phyloP scores from a whole-genome alignment of 2,113 vertebrate species.

The Oncorhynchus clarkii region DNA sequence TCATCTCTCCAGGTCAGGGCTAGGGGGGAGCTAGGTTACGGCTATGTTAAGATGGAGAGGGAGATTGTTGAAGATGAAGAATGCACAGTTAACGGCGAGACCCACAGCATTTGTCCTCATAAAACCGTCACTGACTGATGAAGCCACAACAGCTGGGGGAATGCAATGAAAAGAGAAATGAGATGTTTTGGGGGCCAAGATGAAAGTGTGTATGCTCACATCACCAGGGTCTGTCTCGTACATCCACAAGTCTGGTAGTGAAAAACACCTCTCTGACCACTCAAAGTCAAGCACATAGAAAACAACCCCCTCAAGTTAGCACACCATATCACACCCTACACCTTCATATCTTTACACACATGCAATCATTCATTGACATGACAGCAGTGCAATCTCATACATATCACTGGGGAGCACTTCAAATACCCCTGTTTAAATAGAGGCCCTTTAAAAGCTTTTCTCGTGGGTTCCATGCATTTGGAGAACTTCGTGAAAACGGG shows the following conservation, averaged over 20 bases:
- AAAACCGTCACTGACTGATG: slow-evolving; percentile 58
- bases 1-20: slow-evolving; percentile 9
- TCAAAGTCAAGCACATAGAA: slow-evolving; percentile 15
- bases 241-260: slow-evolving; percentile 33
- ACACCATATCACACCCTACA: slow-evolving; percentile 10
- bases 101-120: slow-evolving; percentile 59
- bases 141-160: slow-evolving; percentile 57
- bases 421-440: background rate
- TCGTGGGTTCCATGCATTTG: slow-evolving; percentile 6
- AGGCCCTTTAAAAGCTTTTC: background rate
- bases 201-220: slow-evolving; percentile 9
- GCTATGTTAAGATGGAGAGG: slow-evolving; percentile 50
- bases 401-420: background rate
- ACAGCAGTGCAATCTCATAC: background rate
- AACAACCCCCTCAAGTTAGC: slow-evolving; percentile 15
- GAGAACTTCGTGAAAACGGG: slow-evolving; percentile 8
- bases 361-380: slow-evolving; percentile 2
- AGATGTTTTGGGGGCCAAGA: slow-evolving; percentile 33
- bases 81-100: slow-evolving; percentile 58
- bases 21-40: background rate
- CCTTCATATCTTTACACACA: slow-evolving; percentile 3
- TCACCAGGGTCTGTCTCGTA: slow-evolving; percentile 28
- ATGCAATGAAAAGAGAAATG: slow-evolving; percentile 59
- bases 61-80: slow-evolving; percentile 55
- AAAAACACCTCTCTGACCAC: slow-evolving; percentile 20